Base-by-base conservation (phyloP, 2,113 vertebrate species). In the Pampusana beccarii region DNA sequence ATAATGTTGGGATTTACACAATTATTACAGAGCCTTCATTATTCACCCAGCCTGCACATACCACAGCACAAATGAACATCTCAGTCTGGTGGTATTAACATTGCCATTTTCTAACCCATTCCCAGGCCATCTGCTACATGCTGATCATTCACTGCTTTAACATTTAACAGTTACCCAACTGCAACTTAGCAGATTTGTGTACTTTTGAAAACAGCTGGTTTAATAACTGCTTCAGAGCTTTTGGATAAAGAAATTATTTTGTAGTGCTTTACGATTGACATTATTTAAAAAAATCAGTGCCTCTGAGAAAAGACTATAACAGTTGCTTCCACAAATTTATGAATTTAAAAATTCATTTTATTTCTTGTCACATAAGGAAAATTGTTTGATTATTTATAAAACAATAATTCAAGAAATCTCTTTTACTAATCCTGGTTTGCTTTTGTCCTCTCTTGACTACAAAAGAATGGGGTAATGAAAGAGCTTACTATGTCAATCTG, bases 1-100 rank as follows among this genome's bases (percentile, higher is more conserved):
- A 98, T 98, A 98, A 98, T 98, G 98, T 98, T 98, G 98, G 98
- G 98, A 98, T 98, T 98, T 98, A 98, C 98, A 98, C 98, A 98
- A 98, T 98, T 98, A 98, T 98, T 98, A 98, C 97, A 97, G 97
- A 98, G 96, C 97, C 98, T 98, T 98, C 98, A 98, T 98, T 98
- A 98, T 97, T 98, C 98, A 98, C 97, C 95, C 97, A 95, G 98
- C 84, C 98, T 98, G 97, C 95, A 80, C 97, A 97, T 98, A 98
- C 91, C 97, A 95, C 95, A 97, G 97, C 97, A 98, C 97, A 98
- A 98, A 98, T 98, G 97, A 98, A 98, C 97, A 98, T 98, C 98
- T 98, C 97, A 98, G 98, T 97, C 98, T 98, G 98, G 95, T 97
- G 96, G 96, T 98, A 98, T 98, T 98, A 98, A 97, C 97, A 88